A percentile compares a stretch with the other conserved stretches of the same genome.
Conservation (phyloP, 2,113 vertebrate genomes). For the Oenanthe oenanthe region DNA sequence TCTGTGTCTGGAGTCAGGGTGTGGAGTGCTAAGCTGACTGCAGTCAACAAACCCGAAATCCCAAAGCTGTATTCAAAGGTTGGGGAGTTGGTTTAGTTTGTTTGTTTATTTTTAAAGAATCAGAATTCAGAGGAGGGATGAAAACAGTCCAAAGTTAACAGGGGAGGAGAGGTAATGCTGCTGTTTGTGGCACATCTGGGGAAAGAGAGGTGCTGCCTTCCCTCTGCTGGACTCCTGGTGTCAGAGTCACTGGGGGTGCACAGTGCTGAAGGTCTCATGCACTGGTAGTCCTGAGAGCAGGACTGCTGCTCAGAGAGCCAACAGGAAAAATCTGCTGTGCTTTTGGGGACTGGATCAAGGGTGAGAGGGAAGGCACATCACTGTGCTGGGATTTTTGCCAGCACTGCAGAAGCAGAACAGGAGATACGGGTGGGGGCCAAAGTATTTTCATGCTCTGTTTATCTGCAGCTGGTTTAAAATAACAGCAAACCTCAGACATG, state of each 20-base stretch:
- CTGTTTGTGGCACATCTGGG: background rate
- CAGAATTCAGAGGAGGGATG: background rate
- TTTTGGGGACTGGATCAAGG: accelerated
- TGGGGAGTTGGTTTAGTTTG: background rate
- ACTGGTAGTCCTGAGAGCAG: background rate
- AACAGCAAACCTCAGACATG: background rate
- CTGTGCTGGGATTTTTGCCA: background rate
- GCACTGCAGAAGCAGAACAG: background rate
- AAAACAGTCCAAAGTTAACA: background rate
- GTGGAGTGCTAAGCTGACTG: background rate
- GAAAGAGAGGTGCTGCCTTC: background rate
- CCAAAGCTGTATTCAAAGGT: background rate
- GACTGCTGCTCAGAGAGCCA: background rate
- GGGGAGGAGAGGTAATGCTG: background rate
- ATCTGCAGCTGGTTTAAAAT: background rate
- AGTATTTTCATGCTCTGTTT: background rate
- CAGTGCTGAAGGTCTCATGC: accelerated
- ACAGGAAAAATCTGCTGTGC: background rate
- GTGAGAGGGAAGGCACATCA: background rate
- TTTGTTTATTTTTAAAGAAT: background rate
- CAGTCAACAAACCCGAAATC: background rate
- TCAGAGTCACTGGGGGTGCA: accelerated
- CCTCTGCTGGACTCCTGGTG: background rate
- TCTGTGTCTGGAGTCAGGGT: background rate
- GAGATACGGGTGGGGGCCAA: background rate